Conservation (phyloP, 2,797 vertebrate species). For the Gallinago stenura region DNA sequence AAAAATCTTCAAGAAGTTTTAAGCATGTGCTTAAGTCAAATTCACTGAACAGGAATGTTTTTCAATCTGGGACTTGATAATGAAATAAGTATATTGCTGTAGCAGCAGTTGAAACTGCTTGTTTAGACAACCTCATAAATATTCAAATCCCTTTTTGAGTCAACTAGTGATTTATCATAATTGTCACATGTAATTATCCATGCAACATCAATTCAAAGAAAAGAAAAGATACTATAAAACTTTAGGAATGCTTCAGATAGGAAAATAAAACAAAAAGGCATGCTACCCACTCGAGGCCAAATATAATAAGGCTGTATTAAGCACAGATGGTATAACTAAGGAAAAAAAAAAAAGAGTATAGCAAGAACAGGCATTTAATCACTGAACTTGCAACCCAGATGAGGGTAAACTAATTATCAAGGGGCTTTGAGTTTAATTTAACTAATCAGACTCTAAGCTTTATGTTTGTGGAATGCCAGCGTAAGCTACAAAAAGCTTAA, state of each 20-base stretch:
- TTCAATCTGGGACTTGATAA: neutral
- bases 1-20: neutral
- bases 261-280: conserved; percentile 37
- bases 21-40: neutral
- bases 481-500: neutral
- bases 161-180: conserved; percentile 34
- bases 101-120: conserved; percentile 20
- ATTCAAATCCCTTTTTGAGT: conserved; percentile 28
- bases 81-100: conserved; percentile 6
- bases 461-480: neutral
- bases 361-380: neutral
- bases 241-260: conserved; percentile 7
- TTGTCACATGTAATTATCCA: conserved; percentile 3
- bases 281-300: neutral
- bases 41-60: conserved; percentile 8
- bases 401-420: neutral
- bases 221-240: conserved; percentile 9
- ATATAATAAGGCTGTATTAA: conserved; percentile 11
- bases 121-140: conserved; percentile 26
- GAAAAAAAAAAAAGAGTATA: neutral
- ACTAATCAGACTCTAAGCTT: neutral
- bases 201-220: neutral
- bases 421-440: neutral
- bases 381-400: neutral
- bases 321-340: neutral